Conservation (phyloP, 2,888 invertebrate genomes). For the Melinopterus prodromus region DNA sequence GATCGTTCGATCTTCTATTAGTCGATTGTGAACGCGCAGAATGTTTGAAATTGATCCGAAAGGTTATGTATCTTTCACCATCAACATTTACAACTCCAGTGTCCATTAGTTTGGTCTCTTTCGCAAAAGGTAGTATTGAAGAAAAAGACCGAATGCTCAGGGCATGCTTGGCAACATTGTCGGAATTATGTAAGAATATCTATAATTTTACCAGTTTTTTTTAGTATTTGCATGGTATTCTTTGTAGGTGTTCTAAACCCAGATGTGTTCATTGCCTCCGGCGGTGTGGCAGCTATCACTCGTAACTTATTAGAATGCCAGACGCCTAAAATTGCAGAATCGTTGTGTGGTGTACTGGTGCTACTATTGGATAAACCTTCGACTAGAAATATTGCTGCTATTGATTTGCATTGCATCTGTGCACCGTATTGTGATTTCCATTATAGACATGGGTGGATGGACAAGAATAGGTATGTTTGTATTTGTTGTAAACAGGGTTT, state of each 20-base stretch:
- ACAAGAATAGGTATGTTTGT: conserved; percentile 70
- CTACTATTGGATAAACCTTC: conserved; percentile 86
- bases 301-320: conserved; percentile 86
- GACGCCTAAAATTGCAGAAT: conserved; percentile 89
- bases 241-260: conserved; percentile 80
- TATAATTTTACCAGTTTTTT: conserved; percentile 18
- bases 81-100: conserved; percentile 77
- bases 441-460: conserved; percentile 75
- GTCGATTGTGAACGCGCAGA: conserved; percentile 94
- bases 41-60: conserved; percentile 84
- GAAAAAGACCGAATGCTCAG: conserved; percentile 85
- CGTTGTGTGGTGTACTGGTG: conserved; percentile 86
- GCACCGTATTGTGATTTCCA: conserved; percentile 96
- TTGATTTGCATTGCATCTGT: conserved; percentile 86
- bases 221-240: conserved; percentile 8
- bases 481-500: too few species aligned
- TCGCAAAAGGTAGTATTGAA: conserved; percentile 80
- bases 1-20: conserved; percentile 89
- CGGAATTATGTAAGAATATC: conserved; percentile 76
- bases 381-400: conserved; percentile 76
- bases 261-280: conserved; percentile 78
- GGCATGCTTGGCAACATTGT: conserved; percentile 86
- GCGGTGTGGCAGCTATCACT: conserved; percentile 84
- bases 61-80: conserved; percentile 72
- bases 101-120: conserved; percentile 81